Evolutionary conservation across 2,797 vertebrate species (phyloP).

Genomic region (Sebastes matsubarae): DNA sequence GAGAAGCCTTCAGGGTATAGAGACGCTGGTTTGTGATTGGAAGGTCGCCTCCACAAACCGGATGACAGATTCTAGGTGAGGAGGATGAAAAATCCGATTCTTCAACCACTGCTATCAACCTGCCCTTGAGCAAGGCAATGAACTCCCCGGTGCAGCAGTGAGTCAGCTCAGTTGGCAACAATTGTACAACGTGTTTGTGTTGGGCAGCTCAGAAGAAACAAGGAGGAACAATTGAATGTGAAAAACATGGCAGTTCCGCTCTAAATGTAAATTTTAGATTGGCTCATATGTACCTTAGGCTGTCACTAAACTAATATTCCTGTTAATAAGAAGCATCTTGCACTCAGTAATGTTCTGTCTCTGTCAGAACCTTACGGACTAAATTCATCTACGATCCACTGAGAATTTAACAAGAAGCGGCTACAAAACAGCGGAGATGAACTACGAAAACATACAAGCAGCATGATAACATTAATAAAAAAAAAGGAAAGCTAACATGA

Average conservation of each 20-base stretch:
- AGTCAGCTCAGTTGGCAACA: conserved; percentile 5
- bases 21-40: conserved; percentile 26
- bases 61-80: conserved; percentile 23
- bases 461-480: not conserved
- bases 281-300: too few species aligned
- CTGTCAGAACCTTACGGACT: not conserved
- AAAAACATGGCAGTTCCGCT: not conserved
- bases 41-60: conserved; percentile 6
- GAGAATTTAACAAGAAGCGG: not conserved
- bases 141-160: not conserved
- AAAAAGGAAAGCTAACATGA: not conserved
- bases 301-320: not conserved
- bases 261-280: not conserved
- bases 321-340: not conserved
- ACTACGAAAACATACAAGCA: not conserved
- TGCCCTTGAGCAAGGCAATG: conserved; percentile 26
- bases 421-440: not conserved
- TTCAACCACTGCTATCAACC: not conserved
- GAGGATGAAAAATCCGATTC: not conserved
- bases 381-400: not conserved
- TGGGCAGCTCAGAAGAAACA: not conserved
- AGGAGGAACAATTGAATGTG: not conserved
- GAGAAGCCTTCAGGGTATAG: conserved; percentile 21
- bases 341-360: not conserved
- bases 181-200: not conserved